These are phyloP conservation scores for Adelphocoris suturalis DNA, from an alignment of 2,888 invertebrate species.

Conservation along the genomic window DNA sequence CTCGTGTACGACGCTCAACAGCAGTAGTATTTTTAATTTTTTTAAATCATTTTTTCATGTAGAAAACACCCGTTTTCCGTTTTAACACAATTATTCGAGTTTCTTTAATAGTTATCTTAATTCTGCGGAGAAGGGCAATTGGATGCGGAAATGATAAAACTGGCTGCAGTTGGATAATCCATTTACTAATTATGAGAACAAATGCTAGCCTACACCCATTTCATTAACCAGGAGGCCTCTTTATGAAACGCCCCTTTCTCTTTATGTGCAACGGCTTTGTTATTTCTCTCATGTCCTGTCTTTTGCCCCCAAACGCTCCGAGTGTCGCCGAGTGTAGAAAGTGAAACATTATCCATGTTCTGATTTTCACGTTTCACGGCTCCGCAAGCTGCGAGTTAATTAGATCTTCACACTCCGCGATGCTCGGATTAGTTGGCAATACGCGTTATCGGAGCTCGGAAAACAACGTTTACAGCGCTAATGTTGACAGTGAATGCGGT, in stretches of 20 bases:
- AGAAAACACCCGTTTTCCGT: no score
- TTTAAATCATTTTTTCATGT: no score
- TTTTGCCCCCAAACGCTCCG: neutral
- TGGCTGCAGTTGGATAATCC: neutral
- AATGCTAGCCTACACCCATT: neutral
- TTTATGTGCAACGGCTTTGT: neutral
- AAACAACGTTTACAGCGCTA: neutral
- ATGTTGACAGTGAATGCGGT: neutral
- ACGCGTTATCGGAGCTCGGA: neutral
- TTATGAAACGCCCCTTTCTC: neutral
- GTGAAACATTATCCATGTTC: conserved; percentile 36
- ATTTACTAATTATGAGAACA: neutral
- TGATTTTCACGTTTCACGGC: conserved; percentile 43
- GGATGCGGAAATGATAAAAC: no score
- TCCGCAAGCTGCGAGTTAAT: conserved; percentile 28
- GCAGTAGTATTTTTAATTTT: no score
- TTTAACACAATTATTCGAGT: no score
- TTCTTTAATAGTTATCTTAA: no score
- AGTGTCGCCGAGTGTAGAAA: conserved; percentile 29
- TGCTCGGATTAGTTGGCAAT: neutral
- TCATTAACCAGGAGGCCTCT: neutral
- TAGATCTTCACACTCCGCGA: neutral
- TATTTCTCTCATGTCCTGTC: neutral
- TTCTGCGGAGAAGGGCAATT: no score
- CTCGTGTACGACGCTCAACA: no score